Base-by-base conservation (phyloP, 2,888 invertebrate genomes). In the Callyntrura guangdongensis region DNA sequence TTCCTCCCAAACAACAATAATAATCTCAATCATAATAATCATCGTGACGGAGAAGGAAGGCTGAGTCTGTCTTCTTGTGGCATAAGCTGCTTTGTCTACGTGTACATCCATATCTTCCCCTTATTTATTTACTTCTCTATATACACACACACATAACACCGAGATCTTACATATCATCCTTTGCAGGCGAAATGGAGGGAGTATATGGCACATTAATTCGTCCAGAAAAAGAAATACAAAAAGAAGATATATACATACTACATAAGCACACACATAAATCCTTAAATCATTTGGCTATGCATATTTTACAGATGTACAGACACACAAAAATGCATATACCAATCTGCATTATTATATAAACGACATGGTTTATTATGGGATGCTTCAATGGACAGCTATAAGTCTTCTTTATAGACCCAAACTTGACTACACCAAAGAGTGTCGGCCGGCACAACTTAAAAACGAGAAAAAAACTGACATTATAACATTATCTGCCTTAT, bases 1-100 rank as follows among this genome's bases (percentile, higher is more conserved):
- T 92, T 86, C 89, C 79, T 91, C 74, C 89, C 89, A 89, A 82
- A 79, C 77, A 85, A 45, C 61, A 74, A 69, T 83, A 88, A 69
- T 83, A 87, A 69, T 84, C 74, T 36, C 79, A 88, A 85, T 91
- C 84, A 84, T 91, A 81, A 72, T 91, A 83, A 91, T 86, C 64
- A 82, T 77, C 77, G 77, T 82, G 86, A 86, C 85, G 86, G 82
- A 25, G 27, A 45, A 22, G 72, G 79, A 81, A 81, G 59, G 45
- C 36, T 36, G 25, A 49, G 25, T 81, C 82, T 53, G 69, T 82
- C 17, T 25, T 74, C 45, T 59, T 14, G 36, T 74, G 14, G 59
- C 1, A 61, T 22, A 74, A 74, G 74, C 25, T 61, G 45, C 27
- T 59, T 27, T 81, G 27, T 79, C 56, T 61, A 59, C 61, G 56